Evolutionary conservation across 2,888 invertebrate genomes (phyloP).

Genomic region (Drosophila kanekoi): DNA sequence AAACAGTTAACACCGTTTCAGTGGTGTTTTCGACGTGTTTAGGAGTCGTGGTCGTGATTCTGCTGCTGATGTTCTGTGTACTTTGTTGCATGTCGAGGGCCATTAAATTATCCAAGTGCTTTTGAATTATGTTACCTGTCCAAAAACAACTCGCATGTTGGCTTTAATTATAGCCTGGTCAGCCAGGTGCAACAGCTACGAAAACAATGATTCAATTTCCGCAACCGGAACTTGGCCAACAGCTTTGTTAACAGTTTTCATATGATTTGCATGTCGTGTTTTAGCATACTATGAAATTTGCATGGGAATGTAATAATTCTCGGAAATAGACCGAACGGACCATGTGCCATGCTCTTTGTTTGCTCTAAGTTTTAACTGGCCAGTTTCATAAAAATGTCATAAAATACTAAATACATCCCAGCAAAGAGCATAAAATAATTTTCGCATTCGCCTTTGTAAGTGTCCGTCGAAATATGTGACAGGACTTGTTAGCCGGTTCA

Average conservation of each 20-base stretch:
- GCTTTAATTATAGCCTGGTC: constrained; percentile 48
- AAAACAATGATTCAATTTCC: constrained; percentile 67
- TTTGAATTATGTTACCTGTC: constrained; percentile 52
- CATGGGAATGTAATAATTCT: constrained; percentile 35
- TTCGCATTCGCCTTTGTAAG: background rate
- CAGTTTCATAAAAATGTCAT: constrained; percentile 7
- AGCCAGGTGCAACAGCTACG: constrained; percentile 27
- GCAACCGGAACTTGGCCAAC: constrained; percentile 47
- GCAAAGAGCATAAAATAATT: constrained; percentile 7
- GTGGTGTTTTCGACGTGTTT: background rate
- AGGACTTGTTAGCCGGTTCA: background rate
- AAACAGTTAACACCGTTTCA: constrained; percentile 37
- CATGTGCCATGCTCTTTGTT: background rate
- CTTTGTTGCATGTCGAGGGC: constrained; percentile 64
- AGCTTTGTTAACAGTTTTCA: constrained; percentile 47
- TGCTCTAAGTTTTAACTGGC: background rate
- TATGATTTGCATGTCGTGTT: constrained; percentile 33
- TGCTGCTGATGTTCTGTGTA: background rate
- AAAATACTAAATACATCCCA: background rate
- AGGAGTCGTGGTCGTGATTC: background rate
- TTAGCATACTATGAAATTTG: constrained; percentile 25
- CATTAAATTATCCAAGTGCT: constrained; percentile 52
- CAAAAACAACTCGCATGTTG: constrained; percentile 53
- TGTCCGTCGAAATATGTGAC: background rate
- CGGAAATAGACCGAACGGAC: background rate